Percentiles rank a stretch among this genome's conserved stretches.
Conservation (phyloP, 1,140 invertebrate genomes). For the Aradophagus sp. region DNA sequence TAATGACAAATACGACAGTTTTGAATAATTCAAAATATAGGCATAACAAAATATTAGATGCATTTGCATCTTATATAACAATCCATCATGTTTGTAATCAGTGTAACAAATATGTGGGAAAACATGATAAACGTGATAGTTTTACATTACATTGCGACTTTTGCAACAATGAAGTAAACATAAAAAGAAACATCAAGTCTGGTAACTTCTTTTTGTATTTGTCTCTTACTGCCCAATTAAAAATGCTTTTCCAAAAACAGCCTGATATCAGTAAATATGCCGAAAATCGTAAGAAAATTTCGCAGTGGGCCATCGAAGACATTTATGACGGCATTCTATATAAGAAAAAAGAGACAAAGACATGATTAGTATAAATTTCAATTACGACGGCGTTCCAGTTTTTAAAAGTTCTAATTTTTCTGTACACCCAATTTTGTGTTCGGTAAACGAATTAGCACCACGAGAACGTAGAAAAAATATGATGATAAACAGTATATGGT, state of each 20-base stretch:
- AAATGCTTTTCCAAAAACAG: neutral
- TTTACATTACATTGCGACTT: slow-evolving; percentile 2
- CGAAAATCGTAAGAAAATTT: neutral
- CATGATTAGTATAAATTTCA: slow-evolving; percentile 48
- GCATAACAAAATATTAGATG: slow-evolving; percentile 9
- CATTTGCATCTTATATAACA: neutral
- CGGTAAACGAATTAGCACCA: slow-evolving; percentile 32
- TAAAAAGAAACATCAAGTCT: neutral
- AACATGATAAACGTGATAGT: neutral
- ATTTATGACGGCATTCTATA: slow-evolving; percentile 1
- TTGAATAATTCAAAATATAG: slow-evolving; percentile 19
- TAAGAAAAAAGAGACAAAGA: neutral
- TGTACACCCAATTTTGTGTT: slow-evolving; percentile 38
- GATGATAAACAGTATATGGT: slow-evolving; percentile 39
- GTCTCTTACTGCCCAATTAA: neutral
- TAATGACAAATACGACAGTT: neutral
- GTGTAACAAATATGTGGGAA: neutral
- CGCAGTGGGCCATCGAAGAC: slow-evolving; percentile 1
- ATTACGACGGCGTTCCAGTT: slow-evolving; percentile 43
- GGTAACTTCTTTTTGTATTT: slow-evolving; percentile 7
- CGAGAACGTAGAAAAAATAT: slow-evolving; percentile 19
- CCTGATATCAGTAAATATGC: neutral
- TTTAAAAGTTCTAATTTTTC: slow-evolving; percentile 36
- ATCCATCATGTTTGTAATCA: slow-evolving; percentile 1
- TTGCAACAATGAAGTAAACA: neutral